Conservation (phyloP, 2,113 vertebrate genomes). For the Toxostoma redivivum region DNA sequence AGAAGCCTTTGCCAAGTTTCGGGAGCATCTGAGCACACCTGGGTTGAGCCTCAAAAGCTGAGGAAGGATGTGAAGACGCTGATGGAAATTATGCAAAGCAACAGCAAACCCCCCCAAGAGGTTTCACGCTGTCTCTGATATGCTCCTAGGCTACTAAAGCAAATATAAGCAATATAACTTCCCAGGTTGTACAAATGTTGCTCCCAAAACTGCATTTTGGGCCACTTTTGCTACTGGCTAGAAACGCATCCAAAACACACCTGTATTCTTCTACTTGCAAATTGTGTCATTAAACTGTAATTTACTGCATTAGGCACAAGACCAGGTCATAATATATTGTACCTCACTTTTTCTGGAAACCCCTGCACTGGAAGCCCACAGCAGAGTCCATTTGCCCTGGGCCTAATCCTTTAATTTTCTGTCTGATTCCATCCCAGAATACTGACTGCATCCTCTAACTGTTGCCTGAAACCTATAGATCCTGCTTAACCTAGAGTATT, state of each 20-base stretch:
- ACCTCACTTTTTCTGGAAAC: neutral
- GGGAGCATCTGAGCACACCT: neutral
- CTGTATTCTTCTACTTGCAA: neutral
- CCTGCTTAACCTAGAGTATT: neutral
- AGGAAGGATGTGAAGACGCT: neutral
- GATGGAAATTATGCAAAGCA: neutral
- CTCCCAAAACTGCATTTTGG: neutral
- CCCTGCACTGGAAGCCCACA: accelerated
- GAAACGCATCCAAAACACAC: neutral
- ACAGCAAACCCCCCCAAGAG: neutral
- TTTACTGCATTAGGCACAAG: neutral
- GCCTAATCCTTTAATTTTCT: neutral
- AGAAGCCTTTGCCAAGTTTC: slow-evolving; percentile 8
- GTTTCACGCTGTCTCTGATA: neutral
- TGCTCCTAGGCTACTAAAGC: neutral
- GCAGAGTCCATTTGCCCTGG: neutral
- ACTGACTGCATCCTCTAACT: neutral
- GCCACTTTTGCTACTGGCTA: neutral
- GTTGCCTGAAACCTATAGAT: neutral
- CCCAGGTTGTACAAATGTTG: neutral
- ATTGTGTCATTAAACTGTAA: neutral
- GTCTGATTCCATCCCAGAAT: neutral
- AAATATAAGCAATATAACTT: neutral
- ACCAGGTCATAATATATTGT: neutral
- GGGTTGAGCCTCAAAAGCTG: neutral